These are phyloP conservation scores for Columba guinea DNA, from an alignment of 2,797 vertebrate species.

Conservation along the genomic window DNA sequence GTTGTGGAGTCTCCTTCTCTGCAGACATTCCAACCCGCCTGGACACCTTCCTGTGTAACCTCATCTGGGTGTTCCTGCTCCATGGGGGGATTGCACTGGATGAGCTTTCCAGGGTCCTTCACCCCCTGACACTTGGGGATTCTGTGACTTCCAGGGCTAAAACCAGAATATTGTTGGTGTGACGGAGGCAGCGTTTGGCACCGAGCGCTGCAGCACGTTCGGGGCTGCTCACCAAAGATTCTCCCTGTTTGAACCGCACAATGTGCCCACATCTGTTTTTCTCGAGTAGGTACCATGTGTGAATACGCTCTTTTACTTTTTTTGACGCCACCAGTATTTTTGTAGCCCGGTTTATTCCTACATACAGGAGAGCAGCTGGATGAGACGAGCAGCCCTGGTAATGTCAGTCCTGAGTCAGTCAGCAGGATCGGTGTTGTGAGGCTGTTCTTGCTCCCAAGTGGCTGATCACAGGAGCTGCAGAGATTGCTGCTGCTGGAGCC, in stretches of 20 bases:
- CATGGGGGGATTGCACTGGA: too few relatives aligned
- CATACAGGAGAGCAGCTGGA: not conserved
- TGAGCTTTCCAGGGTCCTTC: too few relatives aligned
- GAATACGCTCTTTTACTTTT: not conserved
- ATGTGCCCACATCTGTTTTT: not conserved
- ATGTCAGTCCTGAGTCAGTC: slow-evolving; percentile 1
- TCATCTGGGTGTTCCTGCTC: too few relatives aligned
- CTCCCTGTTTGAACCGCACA: accelerated
- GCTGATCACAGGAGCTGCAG: not conserved
- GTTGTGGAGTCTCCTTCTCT: too few relatives aligned
- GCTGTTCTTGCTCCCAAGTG: not conserved
- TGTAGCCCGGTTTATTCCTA: not conserved
- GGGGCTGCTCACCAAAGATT: not conserved
- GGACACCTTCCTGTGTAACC: too few relatives aligned
- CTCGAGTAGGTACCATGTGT: not conserved
- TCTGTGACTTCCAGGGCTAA: not conserved
- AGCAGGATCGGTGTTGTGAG: not conserved
- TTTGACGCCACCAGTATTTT: not conserved
- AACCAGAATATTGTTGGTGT: not conserved
- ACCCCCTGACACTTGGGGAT: too few relatives aligned
- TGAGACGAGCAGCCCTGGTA: not conserved
- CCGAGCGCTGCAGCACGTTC: accelerated
- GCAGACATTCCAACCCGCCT: too few relatives aligned
- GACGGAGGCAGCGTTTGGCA: not conserved
- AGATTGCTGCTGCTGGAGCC: not conserved